phyloP scores from a whole-genome alignment of 2,113 vertebrate species.

The Charadrius vociferus region DNA sequence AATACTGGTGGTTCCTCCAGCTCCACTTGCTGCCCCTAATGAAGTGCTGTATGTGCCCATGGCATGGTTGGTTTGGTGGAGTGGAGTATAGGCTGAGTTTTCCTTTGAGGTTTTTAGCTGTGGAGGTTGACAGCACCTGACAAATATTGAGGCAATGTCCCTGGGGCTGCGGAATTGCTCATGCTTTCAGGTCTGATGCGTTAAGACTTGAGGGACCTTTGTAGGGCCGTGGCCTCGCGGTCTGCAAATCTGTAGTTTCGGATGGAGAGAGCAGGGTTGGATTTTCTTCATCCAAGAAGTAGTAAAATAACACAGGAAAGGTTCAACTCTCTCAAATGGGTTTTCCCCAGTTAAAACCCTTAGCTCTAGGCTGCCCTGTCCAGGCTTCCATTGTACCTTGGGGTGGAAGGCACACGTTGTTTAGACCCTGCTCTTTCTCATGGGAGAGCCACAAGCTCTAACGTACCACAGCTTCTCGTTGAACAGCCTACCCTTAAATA shows the following conservation, averaged over 20 bases:
- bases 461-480: no score
- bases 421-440: not conserved
- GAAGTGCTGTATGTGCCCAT: not conserved
- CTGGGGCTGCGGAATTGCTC: not conserved
- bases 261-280: not conserved
- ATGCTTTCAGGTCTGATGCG: not conserved
- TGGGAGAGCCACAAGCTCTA: not conserved
- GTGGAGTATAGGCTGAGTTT: not conserved
- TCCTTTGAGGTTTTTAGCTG: not conserved
- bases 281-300: not conserved
- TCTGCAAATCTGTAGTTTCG: not conserved
- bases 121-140: not conserved
- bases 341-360: not conserved
- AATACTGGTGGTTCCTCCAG: not conserved
- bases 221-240: not conserved
- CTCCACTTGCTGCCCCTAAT: fast-evolving
- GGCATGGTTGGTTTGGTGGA: not conserved
- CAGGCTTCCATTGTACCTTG: not conserved
- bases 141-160: not conserved
- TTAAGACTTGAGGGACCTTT: not conserved
- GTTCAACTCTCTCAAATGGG: fast-evolving
- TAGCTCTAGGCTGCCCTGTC: not conserved
- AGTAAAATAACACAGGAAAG: no score
- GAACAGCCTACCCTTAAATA: not conserved
- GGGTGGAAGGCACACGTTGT: not conserved